phyloP scores from a whole-genome alignment of 2,888 invertebrate species.

The Chouioia cunea region DNA sequence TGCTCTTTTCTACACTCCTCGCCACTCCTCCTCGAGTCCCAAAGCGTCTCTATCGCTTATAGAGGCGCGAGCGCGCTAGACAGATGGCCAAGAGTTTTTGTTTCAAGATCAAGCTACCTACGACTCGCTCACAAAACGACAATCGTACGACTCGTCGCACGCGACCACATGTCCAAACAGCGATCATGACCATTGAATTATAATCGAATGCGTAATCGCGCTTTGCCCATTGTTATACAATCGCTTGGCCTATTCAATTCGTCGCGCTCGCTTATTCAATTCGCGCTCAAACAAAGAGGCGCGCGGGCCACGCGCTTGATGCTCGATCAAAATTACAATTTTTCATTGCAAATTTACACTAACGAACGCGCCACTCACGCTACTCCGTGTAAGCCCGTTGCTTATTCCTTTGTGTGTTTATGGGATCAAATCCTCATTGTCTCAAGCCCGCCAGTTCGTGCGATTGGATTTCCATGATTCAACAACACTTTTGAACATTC shows the following conservation, averaged over 20 bases:
- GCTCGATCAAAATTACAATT: slow-evolving; percentile 6
- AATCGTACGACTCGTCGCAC: slow-evolving; percentile 56
- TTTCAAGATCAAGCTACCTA: slow-evolving; percentile 63
- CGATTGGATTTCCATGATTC: neutral
- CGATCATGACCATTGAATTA: slow-evolving; percentile 43
- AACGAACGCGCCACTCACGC: too few relatives aligned
- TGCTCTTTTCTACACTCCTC: too few relatives aligned
- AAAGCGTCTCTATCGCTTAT: too few relatives aligned
- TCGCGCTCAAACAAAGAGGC: slow-evolving; percentile 49
- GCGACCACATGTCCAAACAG: slow-evolving; percentile 64
- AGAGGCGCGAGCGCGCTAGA: too few relatives aligned
- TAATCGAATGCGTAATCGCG: slow-evolving; percentile 28
- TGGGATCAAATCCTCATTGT: too few relatives aligned
- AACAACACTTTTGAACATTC: neutral
- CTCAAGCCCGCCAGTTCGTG: too few relatives aligned
- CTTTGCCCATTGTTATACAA: neutral
- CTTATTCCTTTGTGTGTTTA: too few relatives aligned
- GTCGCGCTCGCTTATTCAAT: neutral
- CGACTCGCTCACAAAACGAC: slow-evolving; percentile 66
- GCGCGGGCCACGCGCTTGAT: slow-evolving; percentile 40
- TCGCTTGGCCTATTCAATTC: slow-evolving; percentile 1
- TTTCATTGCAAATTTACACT: neutral
- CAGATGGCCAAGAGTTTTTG: slow-evolving; percentile 66
- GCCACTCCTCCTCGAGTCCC: too few relatives aligned
- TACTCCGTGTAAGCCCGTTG: too few relatives aligned